Percentiles rank a stretch among this genome's conserved stretches.
Conservation (phyloP, 2,797 vertebrate species). For the Okamejei kenojei region DNA sequence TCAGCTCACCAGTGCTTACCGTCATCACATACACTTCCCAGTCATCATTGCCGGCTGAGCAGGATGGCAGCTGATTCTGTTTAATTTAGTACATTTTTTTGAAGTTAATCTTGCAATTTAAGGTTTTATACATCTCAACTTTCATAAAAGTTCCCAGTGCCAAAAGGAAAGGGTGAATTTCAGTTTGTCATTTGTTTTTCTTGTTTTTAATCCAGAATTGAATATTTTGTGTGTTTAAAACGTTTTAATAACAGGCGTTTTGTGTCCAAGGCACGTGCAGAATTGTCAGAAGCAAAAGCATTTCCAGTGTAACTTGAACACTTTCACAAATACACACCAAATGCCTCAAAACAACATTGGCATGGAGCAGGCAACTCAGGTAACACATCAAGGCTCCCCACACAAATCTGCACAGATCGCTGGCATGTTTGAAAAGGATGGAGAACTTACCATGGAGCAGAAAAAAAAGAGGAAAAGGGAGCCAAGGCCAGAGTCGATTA, state of each 20-base stretch:
- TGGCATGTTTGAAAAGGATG: slow-evolving; percentile 56
- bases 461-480: slow-evolving; percentile 87
- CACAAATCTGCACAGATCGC: slow-evolving; percentile 62
- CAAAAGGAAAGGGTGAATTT: neutral
- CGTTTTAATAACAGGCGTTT: neutral
- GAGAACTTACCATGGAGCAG: slow-evolving; percentile 67
- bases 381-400: slow-evolving; percentile 63
- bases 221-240: neutral
- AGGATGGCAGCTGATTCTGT: too few species aligned
- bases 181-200: neutral
- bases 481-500: slow-evolving; percentile 85
- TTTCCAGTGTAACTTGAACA: neutral
- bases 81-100: too few species aligned
- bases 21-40: too few species aligned
- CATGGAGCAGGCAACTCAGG: slow-evolving; percentile 48
- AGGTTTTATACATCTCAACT: too few species aligned
- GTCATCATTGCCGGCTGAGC: too few species aligned
- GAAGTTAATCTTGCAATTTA: too few species aligned
- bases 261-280: neutral
- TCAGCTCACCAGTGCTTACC: too few species aligned
- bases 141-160: neutral
- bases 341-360: slow-evolving; percentile 43
- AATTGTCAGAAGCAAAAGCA: neutral
- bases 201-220: neutral
- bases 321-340: slow-evolving; percentile 39